Conservation (phyloP, 1,140 invertebrate species). For the Philopotamus ludificatus region DNA sequence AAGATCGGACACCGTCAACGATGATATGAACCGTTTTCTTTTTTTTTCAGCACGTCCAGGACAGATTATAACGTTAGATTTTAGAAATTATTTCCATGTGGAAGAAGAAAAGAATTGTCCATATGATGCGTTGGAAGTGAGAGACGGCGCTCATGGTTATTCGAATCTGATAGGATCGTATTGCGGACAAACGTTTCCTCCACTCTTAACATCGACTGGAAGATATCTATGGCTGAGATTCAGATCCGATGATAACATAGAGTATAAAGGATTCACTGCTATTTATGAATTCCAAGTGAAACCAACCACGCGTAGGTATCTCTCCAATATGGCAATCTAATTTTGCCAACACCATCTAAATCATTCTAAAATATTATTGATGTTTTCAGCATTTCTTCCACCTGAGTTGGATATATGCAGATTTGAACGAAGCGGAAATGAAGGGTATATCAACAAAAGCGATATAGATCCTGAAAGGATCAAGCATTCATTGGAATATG, state of each 20-base stretch:
- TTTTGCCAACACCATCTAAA: no score
- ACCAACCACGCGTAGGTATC: slow-evolving; percentile 53
- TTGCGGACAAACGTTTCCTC: slow-evolving; percentile 78
- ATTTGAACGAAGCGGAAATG: slow-evolving; percentile 50
- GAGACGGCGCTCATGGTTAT: slow-evolving; percentile 84
- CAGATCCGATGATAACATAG: slow-evolving; percentile 80
- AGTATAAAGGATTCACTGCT: slow-evolving; percentile 79
- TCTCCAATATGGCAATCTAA: not conserved
- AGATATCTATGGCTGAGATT: slow-evolving; percentile 83
- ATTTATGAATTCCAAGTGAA: slow-evolving; percentile 67
- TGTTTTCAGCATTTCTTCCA: slow-evolving; percentile 26
- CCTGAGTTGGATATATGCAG: slow-evolving; percentile 54
- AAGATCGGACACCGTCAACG: no score
- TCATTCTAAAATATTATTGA: no score
- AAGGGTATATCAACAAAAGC: slow-evolving; percentile 57
- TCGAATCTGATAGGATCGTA: slow-evolving; percentile 67
- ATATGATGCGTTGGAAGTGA: slow-evolving; percentile 81
- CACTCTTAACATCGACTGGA: slow-evolving; percentile 71
- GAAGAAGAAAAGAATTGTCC: slow-evolving; percentile 73
- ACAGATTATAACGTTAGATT: slow-evolving; percentile 75
- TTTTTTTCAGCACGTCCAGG: slow-evolving; percentile 70
- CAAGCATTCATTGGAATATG: slow-evolving; percentile 54
- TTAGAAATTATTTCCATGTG: slow-evolving; percentile 77
- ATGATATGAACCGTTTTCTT: no score
- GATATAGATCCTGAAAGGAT: slow-evolving; percentile 59